Evolutionary conservation across 2,888 invertebrate genomes (phyloP).

Genomic region (Calephelis perditalis): DNA sequence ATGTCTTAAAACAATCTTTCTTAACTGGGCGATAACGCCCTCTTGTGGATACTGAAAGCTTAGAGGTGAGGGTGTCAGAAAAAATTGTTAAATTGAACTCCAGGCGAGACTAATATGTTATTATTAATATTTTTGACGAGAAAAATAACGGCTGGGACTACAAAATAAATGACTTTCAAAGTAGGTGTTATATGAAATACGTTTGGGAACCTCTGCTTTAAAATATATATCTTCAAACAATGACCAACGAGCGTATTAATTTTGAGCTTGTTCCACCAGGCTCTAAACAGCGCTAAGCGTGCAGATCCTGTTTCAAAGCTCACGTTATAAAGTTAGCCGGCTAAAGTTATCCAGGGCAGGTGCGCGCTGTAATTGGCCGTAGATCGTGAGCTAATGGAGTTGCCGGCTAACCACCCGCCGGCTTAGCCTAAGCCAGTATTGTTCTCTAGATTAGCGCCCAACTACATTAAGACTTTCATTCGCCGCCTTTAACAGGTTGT

Average conservation of each 20-base stretch:
- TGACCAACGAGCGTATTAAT: neutral
- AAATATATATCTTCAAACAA: neutral
- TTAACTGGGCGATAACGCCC: no score
- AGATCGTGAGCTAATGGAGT: slow-evolving; percentile 15
- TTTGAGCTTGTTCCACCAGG: neutral
- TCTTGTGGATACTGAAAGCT: no score
- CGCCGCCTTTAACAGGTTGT: neutral
- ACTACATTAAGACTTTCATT: slow-evolving; percentile 4
- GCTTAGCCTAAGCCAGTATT: slow-evolving; percentile 2
- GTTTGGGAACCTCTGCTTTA: no score
- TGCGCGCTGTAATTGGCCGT: slow-evolving; percentile 13
- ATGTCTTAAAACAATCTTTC: no score
- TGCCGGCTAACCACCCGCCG: slow-evolving; percentile 11
- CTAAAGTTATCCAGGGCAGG: slow-evolving; percentile 1
- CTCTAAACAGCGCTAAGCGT: neutral
- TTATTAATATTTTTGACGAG: no score
- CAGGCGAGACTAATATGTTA: no score
- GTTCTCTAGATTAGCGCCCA: slow-evolving; percentile 6
- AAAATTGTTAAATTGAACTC: no score
- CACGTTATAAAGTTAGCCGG: slow-evolving; percentile 3
- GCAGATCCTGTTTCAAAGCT: neutral
- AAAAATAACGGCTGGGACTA: no score
- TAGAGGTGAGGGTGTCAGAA: no score
- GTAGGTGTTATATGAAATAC: no score
- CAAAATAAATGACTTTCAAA: neutral